phyloP scores from a whole-genome alignment of 92 coral and sea anemone genomes.

The Montipora capitata region DNA sequence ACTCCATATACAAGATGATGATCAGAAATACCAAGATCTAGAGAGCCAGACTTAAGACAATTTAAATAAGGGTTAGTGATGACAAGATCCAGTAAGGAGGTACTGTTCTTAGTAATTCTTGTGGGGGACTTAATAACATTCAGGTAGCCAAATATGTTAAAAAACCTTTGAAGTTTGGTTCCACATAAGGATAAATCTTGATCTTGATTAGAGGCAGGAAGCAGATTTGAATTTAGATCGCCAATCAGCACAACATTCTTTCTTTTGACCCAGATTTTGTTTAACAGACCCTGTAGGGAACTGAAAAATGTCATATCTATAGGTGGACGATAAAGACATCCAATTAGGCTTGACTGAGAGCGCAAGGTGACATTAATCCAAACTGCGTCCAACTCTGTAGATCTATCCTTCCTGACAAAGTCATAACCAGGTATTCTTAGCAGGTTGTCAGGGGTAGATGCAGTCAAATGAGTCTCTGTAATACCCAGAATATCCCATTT shows the following conservation, averaged over 20 bases:
- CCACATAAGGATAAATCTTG: slow-evolving; percentile 22
- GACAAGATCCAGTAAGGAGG: slow-evolving; percentile 17
- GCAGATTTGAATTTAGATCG: slow-evolving; percentile 34
- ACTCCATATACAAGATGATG: slow-evolving; percentile 15
- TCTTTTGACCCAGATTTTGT: slow-evolving; percentile 20
- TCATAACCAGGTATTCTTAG: slow-evolving; percentile 5
- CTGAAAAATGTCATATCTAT: neutral
- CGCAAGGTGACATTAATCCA: slow-evolving; percentile 24
- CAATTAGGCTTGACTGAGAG: slow-evolving; percentile 29
- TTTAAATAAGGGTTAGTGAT: slow-evolving; percentile 6
- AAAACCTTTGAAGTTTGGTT: slow-evolving; percentile 5
- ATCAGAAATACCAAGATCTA: slow-evolving; percentile 18
- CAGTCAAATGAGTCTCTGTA: slow-evolving; percentile 2
- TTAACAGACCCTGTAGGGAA: slow-evolving; percentile 16
- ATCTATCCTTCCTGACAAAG: slow-evolving; percentile 18
- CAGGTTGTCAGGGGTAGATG: neutral
- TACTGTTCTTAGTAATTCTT: slow-evolving; percentile 13
- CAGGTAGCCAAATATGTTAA: slow-evolving; percentile 11
- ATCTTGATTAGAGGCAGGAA: slow-evolving; percentile 7
- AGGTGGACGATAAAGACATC: slow-evolving; percentile 21
- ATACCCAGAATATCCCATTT: slow-evolving; percentile 7
- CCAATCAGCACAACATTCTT: slow-evolving; percentile 38
- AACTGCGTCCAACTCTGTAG: slow-evolving; percentile 7
- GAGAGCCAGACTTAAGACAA: slow-evolving; percentile 11
- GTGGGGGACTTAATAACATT: slow-evolving; percentile 13